phyloP scores from a whole-genome alignment of 2,888 invertebrate species.

The Hipparchia sbordonii region DNA sequence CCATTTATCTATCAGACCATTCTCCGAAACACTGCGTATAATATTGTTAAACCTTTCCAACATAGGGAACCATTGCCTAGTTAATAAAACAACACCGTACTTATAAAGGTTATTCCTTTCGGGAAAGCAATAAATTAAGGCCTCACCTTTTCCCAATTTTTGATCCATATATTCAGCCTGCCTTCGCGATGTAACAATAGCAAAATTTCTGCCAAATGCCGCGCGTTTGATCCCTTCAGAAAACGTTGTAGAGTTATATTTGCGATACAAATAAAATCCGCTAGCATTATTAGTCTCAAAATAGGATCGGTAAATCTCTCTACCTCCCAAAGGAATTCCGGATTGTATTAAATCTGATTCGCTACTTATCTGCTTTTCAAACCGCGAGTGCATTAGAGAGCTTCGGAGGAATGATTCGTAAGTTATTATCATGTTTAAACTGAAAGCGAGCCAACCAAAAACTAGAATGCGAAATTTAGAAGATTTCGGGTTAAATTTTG shows the following conservation, averaged over 20 bases:
- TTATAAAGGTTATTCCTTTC: constrained; percentile 76
- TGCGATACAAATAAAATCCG: constrained; percentile 75
- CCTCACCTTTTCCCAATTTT: constrained; percentile 68
- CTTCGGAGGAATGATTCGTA: constrained; percentile 79
- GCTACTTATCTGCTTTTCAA: constrained; percentile 76
- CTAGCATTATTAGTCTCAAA: constrained; percentile 76
- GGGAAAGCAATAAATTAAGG: constrained; percentile 72
- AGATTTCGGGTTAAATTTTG: constrained; percentile 66
- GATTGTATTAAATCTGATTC: constrained; percentile 73
- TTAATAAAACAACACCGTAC: constrained; percentile 73
- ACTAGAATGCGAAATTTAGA: constrained; percentile 71
- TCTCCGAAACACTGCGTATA: constrained; percentile 75
- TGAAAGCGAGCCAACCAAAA: constrained; percentile 75
- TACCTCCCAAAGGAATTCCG: constrained; percentile 71
- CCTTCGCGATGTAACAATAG: constrained; percentile 71
- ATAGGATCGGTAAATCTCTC: constrained; percentile 77
- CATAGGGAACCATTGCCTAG: constrained; percentile 76
- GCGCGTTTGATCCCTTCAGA: constrained; percentile 67
- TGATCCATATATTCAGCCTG: constrained; percentile 76
- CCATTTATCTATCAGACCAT: constrained; percentile 78
- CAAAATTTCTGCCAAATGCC: constrained; percentile 70
- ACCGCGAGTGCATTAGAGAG: constrained; percentile 79
- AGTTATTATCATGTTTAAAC: constrained; percentile 76
- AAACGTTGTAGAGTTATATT: constrained; percentile 73
- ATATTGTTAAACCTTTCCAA: constrained; percentile 70